Evolutionary conservation across 2,797 vertebrate genomes (phyloP).

Genomic region (Lophotriccus pileatus): DNA sequence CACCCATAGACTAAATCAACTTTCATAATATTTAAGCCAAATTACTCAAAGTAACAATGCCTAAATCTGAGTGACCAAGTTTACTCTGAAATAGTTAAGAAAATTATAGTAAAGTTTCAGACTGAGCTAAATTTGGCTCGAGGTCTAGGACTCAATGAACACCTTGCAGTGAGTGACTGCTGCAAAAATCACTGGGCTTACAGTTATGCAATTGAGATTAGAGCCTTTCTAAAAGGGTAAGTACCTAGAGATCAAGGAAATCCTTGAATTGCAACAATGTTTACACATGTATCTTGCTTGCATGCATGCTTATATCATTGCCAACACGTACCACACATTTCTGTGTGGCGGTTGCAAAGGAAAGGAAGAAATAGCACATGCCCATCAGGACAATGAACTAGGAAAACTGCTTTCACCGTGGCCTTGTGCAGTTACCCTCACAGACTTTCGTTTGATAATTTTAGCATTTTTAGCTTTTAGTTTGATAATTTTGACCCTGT

Average conservation of each 20-base stretch:
- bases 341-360: background rate
- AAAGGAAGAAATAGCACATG: background rate
- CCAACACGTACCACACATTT: background rate
- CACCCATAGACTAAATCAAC: background rate
- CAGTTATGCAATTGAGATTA: background rate
- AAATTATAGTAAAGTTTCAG: background rate
- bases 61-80: background rate
- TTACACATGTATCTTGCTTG: background rate
- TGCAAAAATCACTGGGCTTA: background rate
- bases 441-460: background rate
- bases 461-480: no score
- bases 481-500: background rate
- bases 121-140: background rate
- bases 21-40: background rate
- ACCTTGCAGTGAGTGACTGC: background rate
- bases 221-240: background rate
- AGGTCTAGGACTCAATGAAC: background rate
- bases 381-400: background rate
- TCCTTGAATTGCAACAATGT: background rate
- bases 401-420: background rate
- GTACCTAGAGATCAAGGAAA: background rate
- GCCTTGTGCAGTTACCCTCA: background rate
- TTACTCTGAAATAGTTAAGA: background rate
- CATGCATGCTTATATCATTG: background rate
- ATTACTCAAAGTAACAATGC: background rate